These are phyloP conservation scores for Thamnophis sirtalis DNA, from an alignment of 2,113 vertebrate species.

Conservation along the genomic window DNA sequence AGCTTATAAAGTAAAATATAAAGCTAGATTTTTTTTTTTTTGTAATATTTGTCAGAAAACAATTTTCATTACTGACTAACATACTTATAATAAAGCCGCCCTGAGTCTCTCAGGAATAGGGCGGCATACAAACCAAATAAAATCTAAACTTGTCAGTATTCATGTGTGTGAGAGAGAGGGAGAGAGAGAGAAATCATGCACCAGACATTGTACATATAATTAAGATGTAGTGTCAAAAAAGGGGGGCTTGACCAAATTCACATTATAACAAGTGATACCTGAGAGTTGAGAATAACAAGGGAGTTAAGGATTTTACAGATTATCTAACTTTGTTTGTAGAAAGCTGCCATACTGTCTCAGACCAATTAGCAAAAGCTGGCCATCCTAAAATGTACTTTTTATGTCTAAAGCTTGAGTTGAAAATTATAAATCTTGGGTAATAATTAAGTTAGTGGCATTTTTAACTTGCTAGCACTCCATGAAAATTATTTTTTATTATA, in stretches of 20 bases:
- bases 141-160: background rate
- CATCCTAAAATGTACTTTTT: background rate
- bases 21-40: background rate
- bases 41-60: background rate
- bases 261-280: background rate
- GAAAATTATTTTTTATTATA: background rate
- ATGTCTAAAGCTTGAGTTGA: background rate
- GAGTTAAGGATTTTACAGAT: background rate
- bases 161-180: no score
- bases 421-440: background rate
- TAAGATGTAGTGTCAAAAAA: background rate
- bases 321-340: background rate
- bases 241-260: background rate
- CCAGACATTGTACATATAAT: background rate
- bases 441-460: background rate
- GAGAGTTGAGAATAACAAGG: background rate
- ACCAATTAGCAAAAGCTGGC: no score
- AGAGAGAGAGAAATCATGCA: background rate
- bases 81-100: background rate
- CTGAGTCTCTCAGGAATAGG: no score
- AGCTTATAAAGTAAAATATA: slow-evolving; percentile 39
- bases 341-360: background rate
- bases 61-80: background rate
- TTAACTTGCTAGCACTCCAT: background rate
- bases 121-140: no score